Evolutionary conservation across 2,888 invertebrate genomes (phyloP).

Genomic region (Sipunculus nudus): DNA sequence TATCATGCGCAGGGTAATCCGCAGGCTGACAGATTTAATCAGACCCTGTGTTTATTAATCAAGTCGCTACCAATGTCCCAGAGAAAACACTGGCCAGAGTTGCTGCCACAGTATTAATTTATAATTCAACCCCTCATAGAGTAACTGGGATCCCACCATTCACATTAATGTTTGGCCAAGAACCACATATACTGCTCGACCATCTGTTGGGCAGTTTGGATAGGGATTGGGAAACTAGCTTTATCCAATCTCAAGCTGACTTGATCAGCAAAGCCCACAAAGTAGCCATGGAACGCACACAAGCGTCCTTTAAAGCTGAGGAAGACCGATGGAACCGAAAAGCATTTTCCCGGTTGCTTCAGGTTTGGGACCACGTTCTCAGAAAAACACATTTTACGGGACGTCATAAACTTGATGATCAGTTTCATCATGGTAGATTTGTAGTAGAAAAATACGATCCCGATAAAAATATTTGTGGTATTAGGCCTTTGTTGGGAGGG

Average conservation of each 20-base stretch:
- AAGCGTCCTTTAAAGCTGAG: not conserved
- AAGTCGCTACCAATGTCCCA: not conserved
- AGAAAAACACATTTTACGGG: not conserved
- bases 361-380: not conserved
- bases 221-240: not conserved
- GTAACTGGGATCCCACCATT: not conserved
- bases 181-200: not conserved
- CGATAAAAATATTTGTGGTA: not conserved
- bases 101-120: not conserved
- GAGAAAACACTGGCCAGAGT: not conserved
- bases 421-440: not conserved
- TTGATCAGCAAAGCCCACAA: not conserved
- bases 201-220: not conserved
- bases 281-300: not conserved
- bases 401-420: not conserved
- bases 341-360: not conserved
- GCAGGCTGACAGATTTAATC: not conserved
- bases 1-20: too few species aligned
- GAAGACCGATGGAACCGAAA: not conserved
- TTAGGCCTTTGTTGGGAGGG: not conserved
- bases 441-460: not conserved
- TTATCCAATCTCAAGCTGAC: not conserved
- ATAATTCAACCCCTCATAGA: not conserved
- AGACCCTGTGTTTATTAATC: not conserved
- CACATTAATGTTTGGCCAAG: not conserved